A percentile compares a stretch with the other conserved stretches of the same genome.
Evolutionary conservation across 2,113 vertebrate genomes (phyloP).

Genomic region (Bufo bufo): DNA sequence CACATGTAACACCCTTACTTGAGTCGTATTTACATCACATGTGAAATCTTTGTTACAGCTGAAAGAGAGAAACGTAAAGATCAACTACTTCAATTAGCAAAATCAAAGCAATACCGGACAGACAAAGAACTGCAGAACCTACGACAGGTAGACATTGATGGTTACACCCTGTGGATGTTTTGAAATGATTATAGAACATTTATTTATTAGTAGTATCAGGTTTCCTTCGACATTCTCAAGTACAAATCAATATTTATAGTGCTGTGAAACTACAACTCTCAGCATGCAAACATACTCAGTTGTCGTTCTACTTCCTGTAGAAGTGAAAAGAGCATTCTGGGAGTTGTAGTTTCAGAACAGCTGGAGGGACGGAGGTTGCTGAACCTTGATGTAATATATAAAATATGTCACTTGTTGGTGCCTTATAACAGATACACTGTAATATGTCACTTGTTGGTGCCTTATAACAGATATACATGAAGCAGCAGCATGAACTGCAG

Average conservation of each 20-base stretch:
- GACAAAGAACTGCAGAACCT: constrained; percentile 78
- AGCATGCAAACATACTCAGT: no score
- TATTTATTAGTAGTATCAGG: no score
- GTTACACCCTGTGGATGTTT: not conserved
- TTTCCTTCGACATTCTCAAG: no score
- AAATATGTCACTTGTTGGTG: not conserved
- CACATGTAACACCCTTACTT: no score
- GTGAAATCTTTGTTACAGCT: constrained; percentile 68
- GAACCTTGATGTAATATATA: no score
- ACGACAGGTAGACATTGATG: constrained; percentile 72
- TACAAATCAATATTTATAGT: no score
- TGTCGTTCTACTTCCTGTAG: no score
- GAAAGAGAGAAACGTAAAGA: constrained; percentile 83
- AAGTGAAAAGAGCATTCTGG: no score
- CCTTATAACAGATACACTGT: constrained; percentile 74
- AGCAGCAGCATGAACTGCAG: constrained; percentile 83
- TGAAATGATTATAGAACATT: not conserved
- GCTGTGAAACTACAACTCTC: no score
- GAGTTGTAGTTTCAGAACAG: no score
- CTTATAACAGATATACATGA: constrained; percentile 79
- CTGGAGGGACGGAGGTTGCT: no score
- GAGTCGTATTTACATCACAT: not conserved
- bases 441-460: not conserved
- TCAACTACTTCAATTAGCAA: constrained; percentile 79
- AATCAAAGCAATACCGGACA: constrained; percentile 81